Conservation (phyloP, 2,113 vertebrate genomes). For the Crotalus horridus region DNA sequence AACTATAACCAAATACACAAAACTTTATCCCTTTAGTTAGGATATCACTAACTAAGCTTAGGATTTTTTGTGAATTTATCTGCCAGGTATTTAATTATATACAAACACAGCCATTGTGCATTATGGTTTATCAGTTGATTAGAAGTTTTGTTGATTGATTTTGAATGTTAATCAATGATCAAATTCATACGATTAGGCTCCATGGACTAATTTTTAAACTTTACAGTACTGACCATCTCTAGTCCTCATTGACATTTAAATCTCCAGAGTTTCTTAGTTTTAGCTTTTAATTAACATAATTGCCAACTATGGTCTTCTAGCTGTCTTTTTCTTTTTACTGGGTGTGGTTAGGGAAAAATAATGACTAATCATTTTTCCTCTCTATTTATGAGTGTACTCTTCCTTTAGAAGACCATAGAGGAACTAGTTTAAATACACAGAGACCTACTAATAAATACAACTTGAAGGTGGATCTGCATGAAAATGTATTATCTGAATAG, state of each 20-base stretch:
- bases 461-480: neutral
- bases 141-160: neutral
- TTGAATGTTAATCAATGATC: neutral
- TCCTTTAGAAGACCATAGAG: neutral
- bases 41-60: neutral
- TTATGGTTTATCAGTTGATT: neutral
- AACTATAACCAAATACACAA: neutral
- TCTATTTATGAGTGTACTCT: neutral
- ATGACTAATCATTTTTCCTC: neutral
- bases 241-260: neutral
- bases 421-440: neutral
- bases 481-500: neutral
- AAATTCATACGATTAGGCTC: neutral
- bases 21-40: neutral
- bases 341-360: neutral
- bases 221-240: neutral
- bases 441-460: neutral
- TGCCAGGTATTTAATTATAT: neutral
- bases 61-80: neutral
- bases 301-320: neutral
- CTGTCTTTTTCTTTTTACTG: neutral
- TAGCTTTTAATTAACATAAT: neutral
- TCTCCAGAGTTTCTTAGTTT: neutral
- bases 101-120: neutral
- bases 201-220: neutral